Base-by-base conservation (phyloP, 92 coral and sea anemone species). In the Actinostola sp. region DNA sequence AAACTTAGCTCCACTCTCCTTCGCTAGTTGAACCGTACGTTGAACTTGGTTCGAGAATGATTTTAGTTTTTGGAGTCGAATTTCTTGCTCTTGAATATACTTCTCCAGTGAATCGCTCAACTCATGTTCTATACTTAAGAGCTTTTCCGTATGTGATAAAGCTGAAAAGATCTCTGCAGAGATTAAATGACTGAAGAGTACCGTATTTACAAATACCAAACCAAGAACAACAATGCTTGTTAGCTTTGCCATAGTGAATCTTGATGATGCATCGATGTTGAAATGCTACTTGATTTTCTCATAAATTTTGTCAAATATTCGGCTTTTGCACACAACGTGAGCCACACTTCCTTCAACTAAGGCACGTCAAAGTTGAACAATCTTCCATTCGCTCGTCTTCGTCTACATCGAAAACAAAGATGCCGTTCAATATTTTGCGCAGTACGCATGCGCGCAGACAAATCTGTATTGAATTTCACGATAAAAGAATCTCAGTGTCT, bases 141-240 rank as follows among this genome's bases (percentile, higher is more conserved):
- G 73, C 41, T 84, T 63, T 43, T 84, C 92, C 63, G 90, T 79
- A 67, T 95, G 99, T 34, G 92, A 92, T 64, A 88, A 49, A 2
- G 99, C 97, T 10, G 97, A 82, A 76, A 81, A 95, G 12, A 95
- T 17, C 39, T 95, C 97, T 0, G 92, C 73, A 1, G 32, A 30
- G 3, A 31, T 20, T 3, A 30, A 6, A 27, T 30, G 39, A 27
- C 28, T 9, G 4, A 9, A 27, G 27, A 57, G 1, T n/a, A n/a
- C n/a, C n/a, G n/a, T n/a, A 27, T 27, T 26, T 30, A 14, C 3
- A 27, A 57, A 27, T 17, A 57, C 63, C 63, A 57, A 27, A 28
- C 26, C 38, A 53, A 25, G 1, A 53, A 53, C 32, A 53, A 10
- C 8, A 20, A 53, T 6, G 60, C 2, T 21, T 9, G 2, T 53